These are phyloP conservation scores for Physella acuta DNA, from an alignment of 1,140 invertebrate genomes.

Conservation along the genomic window DNA sequence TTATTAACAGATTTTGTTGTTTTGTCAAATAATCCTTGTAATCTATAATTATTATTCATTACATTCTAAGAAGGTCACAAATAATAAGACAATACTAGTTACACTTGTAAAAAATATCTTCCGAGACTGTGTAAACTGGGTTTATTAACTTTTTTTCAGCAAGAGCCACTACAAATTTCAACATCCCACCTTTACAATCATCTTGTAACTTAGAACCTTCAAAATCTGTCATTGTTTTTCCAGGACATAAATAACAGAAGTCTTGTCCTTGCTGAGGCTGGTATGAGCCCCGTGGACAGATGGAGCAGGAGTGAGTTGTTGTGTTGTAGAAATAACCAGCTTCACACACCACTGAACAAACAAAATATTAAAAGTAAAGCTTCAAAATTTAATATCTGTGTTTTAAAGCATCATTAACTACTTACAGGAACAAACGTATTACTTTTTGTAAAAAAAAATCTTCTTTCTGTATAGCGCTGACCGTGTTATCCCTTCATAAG, in stretches of 20 bases:
- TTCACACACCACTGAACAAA: slow-evolving; percentile 28
- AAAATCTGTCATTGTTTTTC: slow-evolving; percentile 36
- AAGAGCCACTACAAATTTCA: background rate
- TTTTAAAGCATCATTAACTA: too few relatives aligned
- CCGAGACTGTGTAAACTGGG: background rate
- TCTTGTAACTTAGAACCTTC: slow-evolving; percentile 21
- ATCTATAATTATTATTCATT: background rate
- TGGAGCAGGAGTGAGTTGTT: slow-evolving; percentile 60
- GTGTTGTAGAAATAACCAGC: slow-evolving; percentile 32
- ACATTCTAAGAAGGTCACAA: background rate
- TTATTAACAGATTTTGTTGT: too few relatives aligned
- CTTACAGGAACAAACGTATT: too few relatives aligned
- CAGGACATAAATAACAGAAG: slow-evolving; percentile 46
- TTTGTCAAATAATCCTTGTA: too few relatives aligned
- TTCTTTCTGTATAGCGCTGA: too few relatives aligned
- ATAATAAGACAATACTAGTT: background rate
- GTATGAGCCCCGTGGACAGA: slow-evolving; percentile 89
- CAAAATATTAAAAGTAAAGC: too few relatives aligned
- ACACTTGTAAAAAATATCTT: background rate
- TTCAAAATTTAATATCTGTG: too few relatives aligned
- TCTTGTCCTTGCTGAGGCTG: slow-evolving; percentile 71
- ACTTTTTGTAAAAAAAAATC: too few relatives aligned
- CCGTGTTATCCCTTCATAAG: too few relatives aligned
- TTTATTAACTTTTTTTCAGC: background rate
- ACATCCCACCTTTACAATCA: slow-evolving; percentile 36